phyloP scores from a whole-genome alignment of 2,113 vertebrate genomes.

The Passer domesticus region DNA sequence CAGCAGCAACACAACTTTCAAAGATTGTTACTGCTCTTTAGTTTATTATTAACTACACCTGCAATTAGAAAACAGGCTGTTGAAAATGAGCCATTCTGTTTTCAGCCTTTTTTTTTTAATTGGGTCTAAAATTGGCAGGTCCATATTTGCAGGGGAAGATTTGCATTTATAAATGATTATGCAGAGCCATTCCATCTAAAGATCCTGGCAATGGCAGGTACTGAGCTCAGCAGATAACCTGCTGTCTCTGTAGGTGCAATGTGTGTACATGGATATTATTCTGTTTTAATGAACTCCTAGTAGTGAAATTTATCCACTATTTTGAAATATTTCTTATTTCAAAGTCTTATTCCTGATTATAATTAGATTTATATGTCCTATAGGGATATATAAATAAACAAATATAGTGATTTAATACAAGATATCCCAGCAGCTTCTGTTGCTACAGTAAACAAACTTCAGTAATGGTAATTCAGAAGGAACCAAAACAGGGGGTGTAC shows the following conservation, averaged over 20 bases:
- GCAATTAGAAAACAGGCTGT: background rate
- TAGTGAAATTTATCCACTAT: background rate
- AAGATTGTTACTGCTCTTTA: background rate
- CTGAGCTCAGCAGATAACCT: background rate
- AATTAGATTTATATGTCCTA: background rate
- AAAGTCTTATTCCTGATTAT: background rate
- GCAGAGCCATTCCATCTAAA: background rate
- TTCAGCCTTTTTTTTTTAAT: background rate
- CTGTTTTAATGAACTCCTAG: background rate
- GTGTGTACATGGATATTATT: background rate
- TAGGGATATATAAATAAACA: background rate
- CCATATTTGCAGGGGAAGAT: background rate
- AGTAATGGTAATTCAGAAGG: background rate
- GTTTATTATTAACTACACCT: slow-evolving; percentile 21
- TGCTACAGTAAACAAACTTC: background rate
- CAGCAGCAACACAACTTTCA: background rate
- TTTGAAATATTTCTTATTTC: background rate
- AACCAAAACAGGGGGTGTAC: background rate
- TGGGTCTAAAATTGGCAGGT: background rate
- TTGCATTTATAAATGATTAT: background rate
- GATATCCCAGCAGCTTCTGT: background rate
- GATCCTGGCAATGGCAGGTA: background rate
- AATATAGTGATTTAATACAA: background rate
- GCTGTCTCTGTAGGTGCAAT: background rate
- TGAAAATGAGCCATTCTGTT: background rate